phyloP scores from a whole-genome alignment of 2,888 invertebrate species.

The Mesorhabditis belari region DNA sequence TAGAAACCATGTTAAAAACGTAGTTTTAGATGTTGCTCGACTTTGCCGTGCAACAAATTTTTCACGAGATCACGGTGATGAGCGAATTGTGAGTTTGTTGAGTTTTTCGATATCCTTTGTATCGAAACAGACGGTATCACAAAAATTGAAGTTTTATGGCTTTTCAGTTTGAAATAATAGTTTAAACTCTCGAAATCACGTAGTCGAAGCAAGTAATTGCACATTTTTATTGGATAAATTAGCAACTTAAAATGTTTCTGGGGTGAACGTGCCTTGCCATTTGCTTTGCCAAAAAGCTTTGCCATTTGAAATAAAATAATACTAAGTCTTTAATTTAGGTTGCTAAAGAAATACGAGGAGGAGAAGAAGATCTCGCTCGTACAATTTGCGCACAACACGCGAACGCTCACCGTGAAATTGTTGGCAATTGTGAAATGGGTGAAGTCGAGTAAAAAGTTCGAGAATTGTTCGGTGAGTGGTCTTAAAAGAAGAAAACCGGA shows the following conservation, averaged over 20 bases:
- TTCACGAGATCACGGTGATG: conserved; percentile 89
- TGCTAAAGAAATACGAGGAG: conserved; percentile 76
- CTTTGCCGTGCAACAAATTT: conserved; percentile 76
- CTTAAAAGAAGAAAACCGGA: conserved; percentile 1
- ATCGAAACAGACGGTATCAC: too few relatives aligned
- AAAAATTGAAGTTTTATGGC: too few relatives aligned
- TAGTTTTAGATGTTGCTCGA: conserved; percentile 9
- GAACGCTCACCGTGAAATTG: conserved; percentile 87
- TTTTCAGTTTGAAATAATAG: too few relatives aligned
- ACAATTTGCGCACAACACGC: conserved; percentile 85
- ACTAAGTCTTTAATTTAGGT: conserved; percentile 59
- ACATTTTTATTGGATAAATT: too few relatives aligned
- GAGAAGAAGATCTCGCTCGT: conserved; percentile 92
- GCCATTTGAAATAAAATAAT: not conserved
- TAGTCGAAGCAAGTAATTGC: too few relatives aligned
- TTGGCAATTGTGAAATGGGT: conserved; percentile 97
- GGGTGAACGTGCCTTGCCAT: too few relatives aligned
- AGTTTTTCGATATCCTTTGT: not conserved
- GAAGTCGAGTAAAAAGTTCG: conserved; percentile 94
- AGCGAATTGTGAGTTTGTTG: conserved; percentile 65
- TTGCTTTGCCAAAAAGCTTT: too few relatives aligned
- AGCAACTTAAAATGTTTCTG: not conserved
- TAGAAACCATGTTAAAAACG: not conserved
- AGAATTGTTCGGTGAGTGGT: conserved; percentile 77
- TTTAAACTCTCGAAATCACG: too few relatives aligned